Percentiles rank a stretch among this genome's conserved stretches.
These are phyloP conservation scores for Meloidogyne exigua DNA, from an alignment of 1,140 invertebrate species.

Conservation along the genomic window DNA sequence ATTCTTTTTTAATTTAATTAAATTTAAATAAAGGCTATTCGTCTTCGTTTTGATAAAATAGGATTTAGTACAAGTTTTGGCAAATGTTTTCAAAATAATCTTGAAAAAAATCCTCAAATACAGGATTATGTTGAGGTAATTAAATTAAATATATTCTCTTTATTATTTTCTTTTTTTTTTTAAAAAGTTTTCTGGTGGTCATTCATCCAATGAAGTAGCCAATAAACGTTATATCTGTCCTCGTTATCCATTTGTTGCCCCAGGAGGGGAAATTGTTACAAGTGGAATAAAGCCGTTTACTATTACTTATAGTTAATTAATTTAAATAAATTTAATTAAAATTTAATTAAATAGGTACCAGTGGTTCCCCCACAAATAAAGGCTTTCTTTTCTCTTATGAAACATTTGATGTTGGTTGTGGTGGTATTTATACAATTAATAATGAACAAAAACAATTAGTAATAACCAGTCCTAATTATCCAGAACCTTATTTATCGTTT, in stretches of 20 bases:
- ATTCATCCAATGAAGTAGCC: slow-evolving; percentile 46
- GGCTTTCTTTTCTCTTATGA: slow-evolving; percentile 54
- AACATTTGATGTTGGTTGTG: slow-evolving; percentile 58
- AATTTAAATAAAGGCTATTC: slow-evolving; percentile 10
- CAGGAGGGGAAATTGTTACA: slow-evolving; percentile 48
- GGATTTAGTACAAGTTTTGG: slow-evolving; percentile 36
- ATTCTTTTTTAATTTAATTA: slow-evolving; percentile 5
- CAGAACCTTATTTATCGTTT: slow-evolving; percentile 50
- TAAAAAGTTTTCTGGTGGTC: slow-evolving; percentile 50
- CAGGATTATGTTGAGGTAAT: slow-evolving; percentile 57
- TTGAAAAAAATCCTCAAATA: slow-evolving; percentile 14
- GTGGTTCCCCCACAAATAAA: slow-evolving; percentile 46
- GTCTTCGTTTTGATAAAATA: slow-evolving; percentile 52
- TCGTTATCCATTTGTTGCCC: slow-evolving; percentile 55
- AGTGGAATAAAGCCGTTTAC: slow-evolving; percentile 43
- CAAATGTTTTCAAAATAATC: slow-evolving; percentile 37
- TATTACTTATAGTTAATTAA: slow-evolving; percentile 48
- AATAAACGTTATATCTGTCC: slow-evolving; percentile 58
- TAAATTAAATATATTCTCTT: not conserved
- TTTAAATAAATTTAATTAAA: not conserved
- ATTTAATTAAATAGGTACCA: slow-evolving; percentile 34
- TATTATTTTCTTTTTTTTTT: slow-evolving; percentile 30
- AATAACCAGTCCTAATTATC: slow-evolving; percentile 55
- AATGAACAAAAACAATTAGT: slow-evolving; percentile 13
- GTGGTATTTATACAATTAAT: slow-evolving; percentile 44